These are phyloP conservation scores for Myotis findleyi DNA, from an alignment of 2,797 vertebrate species.

Conservation along the genomic window DNA sequence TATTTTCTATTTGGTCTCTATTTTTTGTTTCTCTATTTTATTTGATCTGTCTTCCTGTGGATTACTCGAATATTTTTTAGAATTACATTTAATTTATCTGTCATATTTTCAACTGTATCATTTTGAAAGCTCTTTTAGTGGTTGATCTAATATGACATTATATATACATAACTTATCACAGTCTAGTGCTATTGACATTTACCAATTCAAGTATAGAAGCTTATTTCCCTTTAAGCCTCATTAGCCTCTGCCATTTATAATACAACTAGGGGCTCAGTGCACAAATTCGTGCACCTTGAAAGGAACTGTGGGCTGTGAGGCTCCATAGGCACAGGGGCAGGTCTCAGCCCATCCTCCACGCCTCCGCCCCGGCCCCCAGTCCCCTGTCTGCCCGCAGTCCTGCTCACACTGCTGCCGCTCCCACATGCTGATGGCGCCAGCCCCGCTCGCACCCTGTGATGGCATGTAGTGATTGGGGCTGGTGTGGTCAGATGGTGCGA, in stretches of 20 bases:
- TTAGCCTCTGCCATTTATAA: neutral
- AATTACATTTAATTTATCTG: neutral
- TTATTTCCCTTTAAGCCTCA: neutral
- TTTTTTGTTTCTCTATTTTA: conserved; percentile 5
- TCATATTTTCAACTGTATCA: neutral
- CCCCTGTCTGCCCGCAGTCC: too few relatives aligned
- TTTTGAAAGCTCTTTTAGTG: neutral
- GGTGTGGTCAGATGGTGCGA: too few relatives aligned
- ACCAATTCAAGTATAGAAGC: neutral
- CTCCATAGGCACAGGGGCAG: too few relatives aligned
- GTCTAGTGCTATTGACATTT: neutral
- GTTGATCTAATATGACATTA: neutral
- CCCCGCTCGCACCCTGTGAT: too few relatives aligned
- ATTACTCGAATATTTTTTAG: neutral
- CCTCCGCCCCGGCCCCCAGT: too few relatives aligned
- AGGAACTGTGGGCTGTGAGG: too few relatives aligned
- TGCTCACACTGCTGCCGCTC: too few relatives aligned
- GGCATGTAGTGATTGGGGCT: too few relatives aligned
- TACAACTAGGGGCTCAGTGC: neutral
- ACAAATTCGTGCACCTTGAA: too few relatives aligned
- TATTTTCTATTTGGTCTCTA: neutral
- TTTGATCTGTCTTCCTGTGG: neutral
- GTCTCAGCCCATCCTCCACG: too few relatives aligned
- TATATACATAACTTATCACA: neutral
- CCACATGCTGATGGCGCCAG: too few relatives aligned